Evolutionary conservation across 2,888 invertebrate genomes (phyloP).

Genomic region (Acanthosepion lycidas): DNA sequence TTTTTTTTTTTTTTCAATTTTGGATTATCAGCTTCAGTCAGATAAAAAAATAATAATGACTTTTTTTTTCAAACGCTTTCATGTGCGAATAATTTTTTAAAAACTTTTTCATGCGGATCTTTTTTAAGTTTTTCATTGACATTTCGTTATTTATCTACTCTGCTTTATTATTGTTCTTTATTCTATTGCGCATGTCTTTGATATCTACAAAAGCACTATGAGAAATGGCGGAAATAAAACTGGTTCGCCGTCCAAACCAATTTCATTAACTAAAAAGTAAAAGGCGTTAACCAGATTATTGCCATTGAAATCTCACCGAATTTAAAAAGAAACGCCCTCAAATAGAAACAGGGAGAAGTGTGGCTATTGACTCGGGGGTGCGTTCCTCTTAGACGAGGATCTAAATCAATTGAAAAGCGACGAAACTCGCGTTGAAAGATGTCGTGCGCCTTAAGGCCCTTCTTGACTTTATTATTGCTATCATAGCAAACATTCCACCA

Average conservation of each 20-base stretch:
- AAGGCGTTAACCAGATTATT: not conserved
- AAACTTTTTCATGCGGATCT: too few species aligned
- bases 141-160: not conserved
- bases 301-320: not conserved
- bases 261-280: slow-evolving; percentile 6
- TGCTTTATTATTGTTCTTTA: not conserved
- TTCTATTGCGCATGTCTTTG: not conserved
- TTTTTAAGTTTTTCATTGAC: too few species aligned
- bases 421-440: not conserved
- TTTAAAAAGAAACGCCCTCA: not conserved
- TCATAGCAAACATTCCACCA: not conserved
- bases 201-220: not conserved
- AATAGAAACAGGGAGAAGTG: not conserved
- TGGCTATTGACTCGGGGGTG: not conserved
- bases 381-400: not conserved
- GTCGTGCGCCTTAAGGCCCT: not conserved
- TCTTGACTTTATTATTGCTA: slow-evolving; percentile 6
- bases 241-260: not conserved
- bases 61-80: too few species aligned
- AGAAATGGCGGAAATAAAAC: not conserved
- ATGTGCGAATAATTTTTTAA: too few species aligned
- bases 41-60: too few species aligned
- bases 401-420: not conserved
- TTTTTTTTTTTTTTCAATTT: too few species aligned
- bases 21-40: too few species aligned